Conservation (phyloP, 53 echinoderm and acorn worm genomes). For the Arbacia lixula region DNA sequence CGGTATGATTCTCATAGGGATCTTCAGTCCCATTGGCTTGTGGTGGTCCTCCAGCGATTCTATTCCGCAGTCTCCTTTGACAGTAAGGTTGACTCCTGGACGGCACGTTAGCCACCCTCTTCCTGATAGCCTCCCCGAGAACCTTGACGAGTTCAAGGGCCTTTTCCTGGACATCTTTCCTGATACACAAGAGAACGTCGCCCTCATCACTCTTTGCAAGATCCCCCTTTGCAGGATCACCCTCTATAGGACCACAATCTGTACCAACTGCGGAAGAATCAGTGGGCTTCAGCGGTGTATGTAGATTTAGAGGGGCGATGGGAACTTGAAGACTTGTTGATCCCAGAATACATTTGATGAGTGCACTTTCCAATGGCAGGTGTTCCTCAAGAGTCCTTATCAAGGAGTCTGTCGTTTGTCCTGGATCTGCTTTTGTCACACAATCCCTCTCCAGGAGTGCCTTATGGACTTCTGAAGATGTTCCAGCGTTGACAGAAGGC, state of each 20-base stretch:
- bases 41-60: no score
- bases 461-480: no score
- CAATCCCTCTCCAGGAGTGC: no score
- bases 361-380: not conserved
- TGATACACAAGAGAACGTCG: not conserved
- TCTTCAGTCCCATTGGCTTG: not conserved
- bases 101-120: slow-evolving; percentile 81
- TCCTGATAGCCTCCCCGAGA: slow-evolving; percentile 70
- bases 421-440: no score
- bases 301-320: slow-evolving; percentile 57
- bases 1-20: not conserved
- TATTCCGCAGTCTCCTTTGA: not conserved
- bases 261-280: not conserved
- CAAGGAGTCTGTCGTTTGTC: no score
- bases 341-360: not conserved
- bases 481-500: not conserved
- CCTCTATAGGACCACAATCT: not conserved
- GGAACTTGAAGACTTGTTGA: slow-evolving; percentile 30
- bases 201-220: not conserved
- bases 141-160: slow-evolving; percentile 69
- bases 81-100: not conserved
- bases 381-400: no score
- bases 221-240: not conserved
- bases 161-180: slow-evolving; percentile 33
- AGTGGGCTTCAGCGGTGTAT: slow-evolving; percentile 6